Evolutionary conservation across 2,888 invertebrate genomes (phyloP).

Genomic region (Lamellibrachia columna): DNA sequence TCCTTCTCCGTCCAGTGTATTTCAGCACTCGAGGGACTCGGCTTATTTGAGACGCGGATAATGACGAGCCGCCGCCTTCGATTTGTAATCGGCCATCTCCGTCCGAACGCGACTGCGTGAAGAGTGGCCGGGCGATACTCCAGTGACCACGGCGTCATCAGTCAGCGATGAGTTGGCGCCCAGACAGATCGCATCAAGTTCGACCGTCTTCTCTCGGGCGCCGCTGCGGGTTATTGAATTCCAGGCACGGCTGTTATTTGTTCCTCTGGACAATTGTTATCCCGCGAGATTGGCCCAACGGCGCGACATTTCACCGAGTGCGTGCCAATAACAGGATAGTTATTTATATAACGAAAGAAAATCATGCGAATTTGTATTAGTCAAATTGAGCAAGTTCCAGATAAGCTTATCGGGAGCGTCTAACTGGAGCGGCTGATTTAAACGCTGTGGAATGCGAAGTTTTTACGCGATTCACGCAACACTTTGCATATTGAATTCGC

Average conservation of each 20-base stretch:
- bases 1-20: background rate
- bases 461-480: background rate
- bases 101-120: background rate
- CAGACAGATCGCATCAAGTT: too few relatives aligned
- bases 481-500: background rate
- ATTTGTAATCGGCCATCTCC: background rate
- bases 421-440: background rate
- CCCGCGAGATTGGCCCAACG: background rate
- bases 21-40: background rate
- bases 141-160: background rate
- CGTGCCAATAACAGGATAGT: background rate
- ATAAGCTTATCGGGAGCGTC: background rate
- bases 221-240: background rate
- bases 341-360: background rate
- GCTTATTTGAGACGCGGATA: background rate
- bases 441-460: background rate
- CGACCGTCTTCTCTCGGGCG: too few relatives aligned
- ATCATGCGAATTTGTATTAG: constrained; percentile 16
- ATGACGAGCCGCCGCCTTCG: background rate
- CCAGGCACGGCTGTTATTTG: background rate
- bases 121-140: background rate
- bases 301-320: background rate
- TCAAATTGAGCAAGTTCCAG: constrained; percentile 10
- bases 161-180: too few relatives aligned
- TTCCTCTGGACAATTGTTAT: background rate